Conservation (phyloP, 2,113 vertebrate species). For the Stictonetta naevosa region DNA sequence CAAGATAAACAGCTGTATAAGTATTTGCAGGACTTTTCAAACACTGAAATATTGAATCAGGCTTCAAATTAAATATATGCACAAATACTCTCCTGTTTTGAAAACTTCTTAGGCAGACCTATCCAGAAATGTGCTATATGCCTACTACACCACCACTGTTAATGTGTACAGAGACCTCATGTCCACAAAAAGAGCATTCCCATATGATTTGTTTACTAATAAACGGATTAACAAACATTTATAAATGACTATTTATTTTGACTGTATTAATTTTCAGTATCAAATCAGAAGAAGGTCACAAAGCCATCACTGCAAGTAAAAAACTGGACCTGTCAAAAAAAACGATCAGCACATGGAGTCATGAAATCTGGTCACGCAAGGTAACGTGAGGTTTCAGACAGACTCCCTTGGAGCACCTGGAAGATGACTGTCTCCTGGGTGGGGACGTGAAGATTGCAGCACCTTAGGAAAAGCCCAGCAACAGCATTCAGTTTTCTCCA, state of each 20-base stretch:
- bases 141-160: not conserved
- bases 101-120: not conserved
- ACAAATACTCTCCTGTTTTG: slow-evolving; percentile 29
- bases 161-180: not conserved
- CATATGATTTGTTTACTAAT: not conserved
- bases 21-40: not conserved
- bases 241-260: not conserved
- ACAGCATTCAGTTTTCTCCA: not conserved
- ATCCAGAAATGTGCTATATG: not conserved
- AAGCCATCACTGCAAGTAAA: not conserved
- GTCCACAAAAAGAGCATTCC: not conserved
- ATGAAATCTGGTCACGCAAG: not conserved
- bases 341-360: not conserved
- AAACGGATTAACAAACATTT: not conserved
- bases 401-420: not conserved
- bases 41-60: slow-evolving; percentile 49
- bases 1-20: slow-evolving; percentile 8
- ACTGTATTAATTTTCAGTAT: not conserved
- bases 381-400: not conserved
- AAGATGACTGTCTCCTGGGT: not conserved
- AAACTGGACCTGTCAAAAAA: not conserved
- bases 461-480: not conserved
- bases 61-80: not conserved
- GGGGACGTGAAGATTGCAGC: not conserved
- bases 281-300: not conserved